Percentiles rank a stretch among this genome's conserved stretches.
Evolutionary conservation across 2,113 vertebrate genomes (phyloP).

Genomic region (Hydropotes inermis): DNA sequence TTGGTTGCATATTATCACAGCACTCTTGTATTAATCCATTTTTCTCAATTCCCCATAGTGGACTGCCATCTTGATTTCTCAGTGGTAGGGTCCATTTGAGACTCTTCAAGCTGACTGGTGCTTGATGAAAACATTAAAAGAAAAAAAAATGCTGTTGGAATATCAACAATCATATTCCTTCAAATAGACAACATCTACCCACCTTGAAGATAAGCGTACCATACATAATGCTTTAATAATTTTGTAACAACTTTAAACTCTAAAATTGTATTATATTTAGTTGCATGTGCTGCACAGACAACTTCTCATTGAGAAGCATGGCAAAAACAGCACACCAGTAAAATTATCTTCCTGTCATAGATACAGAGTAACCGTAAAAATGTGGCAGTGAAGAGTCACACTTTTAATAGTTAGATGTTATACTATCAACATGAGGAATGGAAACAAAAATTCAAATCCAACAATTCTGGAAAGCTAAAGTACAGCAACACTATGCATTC

Average conservation of each 20-base stretch:
- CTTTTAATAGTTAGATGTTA: conserved; percentile 30
- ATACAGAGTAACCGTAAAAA: conserved; percentile 46
- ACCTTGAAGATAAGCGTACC: conserved; percentile 72
- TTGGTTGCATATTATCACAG: conserved; percentile 81
- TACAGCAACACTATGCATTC: conserved; percentile 13
- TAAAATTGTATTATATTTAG: neutral
- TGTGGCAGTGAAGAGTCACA: neutral
- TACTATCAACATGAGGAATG: neutral
- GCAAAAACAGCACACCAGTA: neutral
- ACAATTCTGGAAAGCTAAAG: conserved; percentile 25
- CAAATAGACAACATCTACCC: conserved; percentile 75
- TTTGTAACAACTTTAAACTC: conserved; percentile 26
- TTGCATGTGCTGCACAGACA: neutral
- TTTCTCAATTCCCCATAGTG: conserved; percentile 83
- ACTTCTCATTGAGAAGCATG: conserved; percentile 2
- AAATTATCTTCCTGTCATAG: conserved; percentile 34
- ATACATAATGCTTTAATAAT: conserved; percentile 30
- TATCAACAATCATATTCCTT: conserved; percentile 83
- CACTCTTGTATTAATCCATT: conserved; percentile 83
- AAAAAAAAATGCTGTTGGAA: conserved; percentile 91
- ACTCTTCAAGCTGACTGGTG: conserved; percentile 90
- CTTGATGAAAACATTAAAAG: conserved; percentile 96
- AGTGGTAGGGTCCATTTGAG: conserved; percentile 91
- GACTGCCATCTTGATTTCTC: conserved; percentile 92
- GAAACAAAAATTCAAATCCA: conserved; percentile 50